phyloP scores from a whole-genome alignment of 2,113 vertebrate species.

The Psilopogon haemacephalus region DNA sequence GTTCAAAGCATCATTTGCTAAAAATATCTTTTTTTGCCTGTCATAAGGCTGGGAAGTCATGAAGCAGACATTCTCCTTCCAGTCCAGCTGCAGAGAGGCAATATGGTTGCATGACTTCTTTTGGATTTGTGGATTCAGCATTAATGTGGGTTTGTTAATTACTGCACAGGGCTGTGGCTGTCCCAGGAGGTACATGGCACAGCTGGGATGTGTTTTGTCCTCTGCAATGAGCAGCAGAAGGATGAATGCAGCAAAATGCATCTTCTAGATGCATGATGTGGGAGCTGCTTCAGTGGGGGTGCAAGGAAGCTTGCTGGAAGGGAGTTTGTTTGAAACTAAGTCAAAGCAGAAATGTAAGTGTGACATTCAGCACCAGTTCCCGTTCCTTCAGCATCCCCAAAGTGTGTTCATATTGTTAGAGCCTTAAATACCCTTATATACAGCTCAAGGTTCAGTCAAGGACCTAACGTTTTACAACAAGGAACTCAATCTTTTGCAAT shows the following conservation, averaged over 20 bases:
- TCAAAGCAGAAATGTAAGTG: neutral
- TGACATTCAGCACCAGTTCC: fast-evolving
- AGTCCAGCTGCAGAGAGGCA: neutral
- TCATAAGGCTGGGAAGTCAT: neutral
- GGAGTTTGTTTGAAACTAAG: neutral
- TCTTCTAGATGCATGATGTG: neutral
- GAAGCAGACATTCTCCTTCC: neutral
- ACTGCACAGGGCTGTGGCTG: neutral
- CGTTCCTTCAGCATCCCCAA: neutral
- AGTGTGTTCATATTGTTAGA: neutral
- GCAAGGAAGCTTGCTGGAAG: neutral
- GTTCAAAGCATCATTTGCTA: neutral
- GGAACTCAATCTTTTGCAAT: neutral
- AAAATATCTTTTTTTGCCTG: neutral
- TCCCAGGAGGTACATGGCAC: neutral
- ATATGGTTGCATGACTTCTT: neutral
- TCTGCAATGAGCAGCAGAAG: neutral
- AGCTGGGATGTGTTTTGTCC: neutral
- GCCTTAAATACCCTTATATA: neutral
- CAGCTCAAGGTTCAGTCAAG: neutral
- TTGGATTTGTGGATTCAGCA: neutral
- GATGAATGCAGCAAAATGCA: neutral
- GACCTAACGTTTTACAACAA: neutral
- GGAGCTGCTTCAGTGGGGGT: neutral
- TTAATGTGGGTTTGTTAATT: neutral